Base-by-base conservation (phyloP, 2,797 vertebrate species). In the Chaunax sp. region DNA sequence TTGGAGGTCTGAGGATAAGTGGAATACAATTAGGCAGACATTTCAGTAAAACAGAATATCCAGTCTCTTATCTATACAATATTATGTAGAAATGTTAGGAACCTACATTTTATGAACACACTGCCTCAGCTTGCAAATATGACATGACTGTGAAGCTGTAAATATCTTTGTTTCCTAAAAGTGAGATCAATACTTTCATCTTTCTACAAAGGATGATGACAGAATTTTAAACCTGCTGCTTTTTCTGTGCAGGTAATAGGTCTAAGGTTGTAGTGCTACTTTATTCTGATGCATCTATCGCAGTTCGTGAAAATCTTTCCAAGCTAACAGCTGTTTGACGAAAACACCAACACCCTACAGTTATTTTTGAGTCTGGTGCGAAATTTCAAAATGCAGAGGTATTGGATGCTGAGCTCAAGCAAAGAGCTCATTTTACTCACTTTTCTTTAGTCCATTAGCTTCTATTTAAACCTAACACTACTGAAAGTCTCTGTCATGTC, bases 1-100 rank as follows among this genome's bases (percentile, higher is more conserved):
- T 64, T 43, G 40, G 20, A 56, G 54, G 50, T 62, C 38, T 80
- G 50, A 60, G 20, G 64, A 77, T 61, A 67, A 80, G 60, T 60
- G 58, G 69, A 54, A 65, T 52, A 47, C 26, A 59, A 77, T 70
- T 62, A 65, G 18, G n/a, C 18, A 49, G 38, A 44, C 16, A 53
- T 76, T 50, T 62, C 19, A 49, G 25, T 40, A n/a, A 12, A 60
- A 37, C 41, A 37, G 69, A 63, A 49, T 55, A 62, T 49, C 43
- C 3, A 52, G 30, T 20, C 25, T 13, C 9, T 30, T 26, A 43
- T 62, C 45, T 72, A 18, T 53, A 23, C n/a, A 16, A 43, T 50
- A 49, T 18, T 30, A 28, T 23, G 16, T 33, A 51, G 37, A 58
- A 50, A 69, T 46, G 20, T 43, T 18, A 15, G 50, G 22, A 33